These are phyloP conservation scores for Apodemus speciosus DNA, from an alignment of 2,113 vertebrate species.

Conservation along the genomic window DNA sequence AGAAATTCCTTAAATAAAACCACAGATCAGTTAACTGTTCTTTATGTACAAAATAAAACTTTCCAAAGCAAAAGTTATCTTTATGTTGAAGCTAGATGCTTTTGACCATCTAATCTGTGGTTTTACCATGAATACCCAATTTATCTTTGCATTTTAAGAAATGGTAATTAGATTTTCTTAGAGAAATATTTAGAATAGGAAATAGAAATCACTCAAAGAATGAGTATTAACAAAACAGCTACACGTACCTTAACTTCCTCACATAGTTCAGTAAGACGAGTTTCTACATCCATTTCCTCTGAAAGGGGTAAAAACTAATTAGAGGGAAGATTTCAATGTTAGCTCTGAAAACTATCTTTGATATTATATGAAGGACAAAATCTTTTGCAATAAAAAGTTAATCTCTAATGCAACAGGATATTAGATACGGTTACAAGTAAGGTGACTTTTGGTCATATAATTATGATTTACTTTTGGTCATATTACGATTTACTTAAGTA, in stretches of 20 bases:
- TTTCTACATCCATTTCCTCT: conserved; percentile 97
- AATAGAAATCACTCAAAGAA: conserved; percentile 70
- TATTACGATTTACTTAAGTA: conserved; percentile 11
- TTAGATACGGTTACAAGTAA: conserved; percentile 18
- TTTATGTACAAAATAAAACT: conserved; percentile 23
- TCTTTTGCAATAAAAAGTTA: conserved; percentile 42
- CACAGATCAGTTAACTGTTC: neutral
- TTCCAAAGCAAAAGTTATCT: conserved; percentile 53
- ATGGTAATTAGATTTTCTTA: conserved; percentile 21
- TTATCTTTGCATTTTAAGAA: conserved; percentile 23
- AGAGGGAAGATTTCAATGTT: conserved; percentile 66
- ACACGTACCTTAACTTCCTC: conserved; percentile 95
- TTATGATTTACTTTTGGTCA: conserved; percentile 26
- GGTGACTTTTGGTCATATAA: neutral
- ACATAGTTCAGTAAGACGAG: conserved; percentile 93
- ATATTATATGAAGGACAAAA: conserved; percentile 65
- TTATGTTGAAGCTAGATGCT: conserved; percentile 18
- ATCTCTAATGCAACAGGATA: conserved; percentile 21
- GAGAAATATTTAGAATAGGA: conserved; percentile 58
- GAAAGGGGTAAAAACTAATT: conserved; percentile 81
- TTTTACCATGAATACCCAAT: conserved; percentile 14
- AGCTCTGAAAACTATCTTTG: conserved; percentile 63
- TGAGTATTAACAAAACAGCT: conserved; percentile 61
- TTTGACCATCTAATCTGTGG: conserved; percentile 36
- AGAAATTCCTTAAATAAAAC: conserved; percentile 34